These are phyloP conservation scores for Tangara arthus DNA, from an alignment of 2,797 vertebrate species.

Conservation along the genomic window DNA sequence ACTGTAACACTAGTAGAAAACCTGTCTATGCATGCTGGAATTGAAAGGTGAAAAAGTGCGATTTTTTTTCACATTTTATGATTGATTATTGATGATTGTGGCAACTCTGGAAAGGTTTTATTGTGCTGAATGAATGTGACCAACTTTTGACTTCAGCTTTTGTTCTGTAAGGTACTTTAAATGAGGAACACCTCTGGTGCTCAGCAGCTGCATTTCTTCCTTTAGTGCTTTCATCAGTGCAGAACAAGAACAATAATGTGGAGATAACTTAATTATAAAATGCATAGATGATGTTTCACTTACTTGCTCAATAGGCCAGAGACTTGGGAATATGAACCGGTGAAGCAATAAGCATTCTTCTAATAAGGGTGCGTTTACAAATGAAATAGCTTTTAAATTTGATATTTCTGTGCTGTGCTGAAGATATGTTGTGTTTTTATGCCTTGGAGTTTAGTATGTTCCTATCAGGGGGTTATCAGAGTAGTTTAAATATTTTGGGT, in stretches of 20 bases:
- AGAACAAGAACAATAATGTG: not conserved
- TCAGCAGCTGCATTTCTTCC: conserved; percentile 11
- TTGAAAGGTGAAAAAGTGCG: not conserved
- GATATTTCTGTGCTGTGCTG: not conserved
- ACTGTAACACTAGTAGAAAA: not conserved
- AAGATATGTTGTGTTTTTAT: not conserved
- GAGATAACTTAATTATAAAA: conserved; percentile 44
- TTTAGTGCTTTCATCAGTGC: not conserved
- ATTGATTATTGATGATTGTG: not conserved
- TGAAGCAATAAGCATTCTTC: not conserved
- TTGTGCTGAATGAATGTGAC: not conserved
- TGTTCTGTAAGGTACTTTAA: conserved; percentile 12
- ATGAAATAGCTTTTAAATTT: not conserved
- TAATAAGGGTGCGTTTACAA: not conserved
- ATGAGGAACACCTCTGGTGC: not conserved
- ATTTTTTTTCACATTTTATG: not conserved
- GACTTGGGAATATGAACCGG: not conserved
- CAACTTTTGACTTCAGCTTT: not conserved
- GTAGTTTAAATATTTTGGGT: not conserved
- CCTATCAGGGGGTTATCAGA: not conserved
- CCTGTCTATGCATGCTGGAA: not conserved
- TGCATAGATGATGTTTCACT: not conserved
- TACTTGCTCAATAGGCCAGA: not conserved
- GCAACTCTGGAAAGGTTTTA: not conserved
- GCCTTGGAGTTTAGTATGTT: not conserved